These are phyloP conservation scores for Iphiclides podalirius DNA, from an alignment of 2,888 invertebrate genomes.

Conservation along the genomic window DNA sequence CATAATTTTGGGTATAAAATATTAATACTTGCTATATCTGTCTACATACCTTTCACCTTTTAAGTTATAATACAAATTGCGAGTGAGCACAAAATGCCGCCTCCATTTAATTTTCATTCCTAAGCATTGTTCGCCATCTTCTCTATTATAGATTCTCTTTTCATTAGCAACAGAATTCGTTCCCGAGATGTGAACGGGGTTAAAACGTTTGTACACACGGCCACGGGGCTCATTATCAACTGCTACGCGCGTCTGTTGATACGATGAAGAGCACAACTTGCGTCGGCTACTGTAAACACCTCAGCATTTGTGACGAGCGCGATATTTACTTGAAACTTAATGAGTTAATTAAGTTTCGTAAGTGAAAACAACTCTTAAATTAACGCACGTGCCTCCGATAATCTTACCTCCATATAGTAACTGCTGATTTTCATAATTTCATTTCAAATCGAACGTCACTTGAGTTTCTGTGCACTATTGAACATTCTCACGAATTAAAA, in stretches of 20 bases:
- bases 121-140: slow-evolving; percentile 29
- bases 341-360: background rate
- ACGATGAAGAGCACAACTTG: slow-evolving; percentile 1
- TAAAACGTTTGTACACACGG: slow-evolving; percentile 32
- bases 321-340: background rate
- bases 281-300: background rate
- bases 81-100: slow-evolving; percentile 31
- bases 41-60: no score
- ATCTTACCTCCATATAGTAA: slow-evolving; percentile 68
- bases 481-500: background rate
- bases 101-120: slow-evolving; percentile 30
- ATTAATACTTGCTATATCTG: no score
- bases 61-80: no score
- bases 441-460: slow-evolving; percentile 20
- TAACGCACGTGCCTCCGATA: background rate
- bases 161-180: slow-evolving; percentile 44
- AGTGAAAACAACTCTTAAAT: background rate
- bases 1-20: no score
- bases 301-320: background rate
- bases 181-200: slow-evolving; percentile 44
- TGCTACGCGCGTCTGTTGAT: background rate
- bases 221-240: slow-evolving; percentile 10
- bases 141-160: slow-evolving; percentile 63
- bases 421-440: slow-evolving; percentile 74
- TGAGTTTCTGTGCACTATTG: background rate